Evolutionary conservation across 1,140 invertebrate species (phyloP).

Genomic region (Halesus radiatus): DNA sequence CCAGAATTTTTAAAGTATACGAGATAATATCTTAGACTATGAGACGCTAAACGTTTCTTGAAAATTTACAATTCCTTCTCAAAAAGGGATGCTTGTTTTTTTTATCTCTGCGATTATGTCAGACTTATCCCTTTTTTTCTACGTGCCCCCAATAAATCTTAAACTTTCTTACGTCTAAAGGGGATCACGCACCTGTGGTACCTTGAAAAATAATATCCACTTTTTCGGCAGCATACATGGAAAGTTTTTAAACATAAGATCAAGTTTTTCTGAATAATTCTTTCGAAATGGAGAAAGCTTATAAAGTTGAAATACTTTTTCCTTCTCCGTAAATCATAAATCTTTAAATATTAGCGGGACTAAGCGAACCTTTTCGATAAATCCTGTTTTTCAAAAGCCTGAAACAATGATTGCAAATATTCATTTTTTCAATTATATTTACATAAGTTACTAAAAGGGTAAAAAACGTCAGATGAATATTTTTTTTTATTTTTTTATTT

Average conservation of each 20-base stretch:
- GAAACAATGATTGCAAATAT: too few species aligned
- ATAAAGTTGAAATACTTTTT: slow-evolving; percentile 32
- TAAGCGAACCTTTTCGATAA: not conserved
- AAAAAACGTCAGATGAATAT: too few species aligned
- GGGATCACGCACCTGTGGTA: slow-evolving; percentile 56
- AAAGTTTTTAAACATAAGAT: slow-evolving; percentile 55
- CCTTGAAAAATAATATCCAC: slow-evolving; percentile 53
- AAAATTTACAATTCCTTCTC: slow-evolving; percentile 31
- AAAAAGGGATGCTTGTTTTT: slow-evolving; percentile 41
- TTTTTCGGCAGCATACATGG: slow-evolving; percentile 41
- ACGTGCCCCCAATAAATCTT: slow-evolving; percentile 57
- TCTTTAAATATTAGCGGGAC: not conserved
- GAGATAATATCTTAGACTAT: slow-evolving; percentile 15
- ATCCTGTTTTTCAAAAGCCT: not conserved
- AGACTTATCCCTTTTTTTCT: slow-evolving; percentile 56
- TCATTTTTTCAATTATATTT: too few species aligned
- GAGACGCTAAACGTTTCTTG: slow-evolving; percentile 25
- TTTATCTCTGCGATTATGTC: slow-evolving; percentile 58
- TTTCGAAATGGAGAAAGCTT: slow-evolving; percentile 37
- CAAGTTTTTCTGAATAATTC: slow-evolving; percentile 48
- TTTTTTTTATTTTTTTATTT: too few species aligned
- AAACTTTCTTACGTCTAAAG: slow-evolving; percentile 52
- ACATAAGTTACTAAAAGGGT: too few species aligned
- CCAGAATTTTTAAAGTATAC: not conserved
- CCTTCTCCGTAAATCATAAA: slow-evolving; percentile 11